Conservation (phyloP, 1,140 invertebrate species). For the Trichoplusia ni region DNA sequence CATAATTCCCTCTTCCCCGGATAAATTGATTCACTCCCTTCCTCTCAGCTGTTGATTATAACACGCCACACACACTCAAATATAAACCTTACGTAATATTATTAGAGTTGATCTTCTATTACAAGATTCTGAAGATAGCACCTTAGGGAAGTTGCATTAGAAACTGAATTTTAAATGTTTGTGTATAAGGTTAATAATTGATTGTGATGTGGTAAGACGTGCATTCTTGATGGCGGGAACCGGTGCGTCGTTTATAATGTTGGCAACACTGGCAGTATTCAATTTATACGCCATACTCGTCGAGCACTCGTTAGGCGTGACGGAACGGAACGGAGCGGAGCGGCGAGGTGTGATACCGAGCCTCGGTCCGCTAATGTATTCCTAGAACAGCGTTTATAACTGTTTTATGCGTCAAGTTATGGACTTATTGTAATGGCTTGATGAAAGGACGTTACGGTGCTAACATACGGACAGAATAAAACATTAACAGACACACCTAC, state of each 20-base stretch:
- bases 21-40: conserved; percentile 32
- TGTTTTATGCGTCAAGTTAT: too few species aligned
- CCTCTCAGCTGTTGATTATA: conserved; percentile 16
- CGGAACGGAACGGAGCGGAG: neutral
- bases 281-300: conserved; percentile 3
- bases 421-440: too few species aligned
- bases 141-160: neutral
- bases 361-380: too few species aligned
- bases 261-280: conserved; percentile 7
- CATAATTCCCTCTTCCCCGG: conserved; percentile 26
- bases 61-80: neutral
- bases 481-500: too few species aligned
- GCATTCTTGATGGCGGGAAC: conserved; percentile 12
- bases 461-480: too few species aligned
- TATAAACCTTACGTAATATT: neutral
- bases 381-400: too few species aligned
- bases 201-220: conserved; percentile 10
- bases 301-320: neutral
- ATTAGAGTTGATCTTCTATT: neutral
- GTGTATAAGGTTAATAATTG: neutral
- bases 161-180: conserved; percentile 17
- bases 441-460: too few species aligned
- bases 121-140: neutral
- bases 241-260: conserved; percentile 19
- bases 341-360: too few species aligned